These are phyloP conservation scores for Hydractinia echinata DNA, from an alignment of 30 jellyfish, hydroid and myxozoan genomes.

Conservation along the genomic window DNA sequence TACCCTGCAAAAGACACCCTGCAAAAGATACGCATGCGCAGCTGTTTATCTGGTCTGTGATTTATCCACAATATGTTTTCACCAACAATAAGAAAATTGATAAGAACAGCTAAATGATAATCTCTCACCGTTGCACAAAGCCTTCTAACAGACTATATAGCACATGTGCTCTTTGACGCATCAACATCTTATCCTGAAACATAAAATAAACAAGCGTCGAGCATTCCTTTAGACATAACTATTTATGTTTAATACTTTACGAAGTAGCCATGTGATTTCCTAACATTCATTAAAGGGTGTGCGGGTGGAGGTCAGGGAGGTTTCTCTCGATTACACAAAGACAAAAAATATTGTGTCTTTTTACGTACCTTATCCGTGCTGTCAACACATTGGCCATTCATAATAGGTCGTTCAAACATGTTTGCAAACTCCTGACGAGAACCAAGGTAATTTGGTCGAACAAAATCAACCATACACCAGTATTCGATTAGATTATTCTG, in stretches of 20 bases:
- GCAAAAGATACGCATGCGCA: background rate
- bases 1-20: too few species aligned
- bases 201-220: background rate
- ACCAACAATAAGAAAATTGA: background rate
- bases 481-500: constrained; percentile 87
- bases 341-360: background rate
- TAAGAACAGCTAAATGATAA: background rate
- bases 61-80: background rate
- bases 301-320: too few species aligned
- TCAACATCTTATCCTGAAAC: constrained; percentile 71
- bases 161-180: constrained; percentile 94
- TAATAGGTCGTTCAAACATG: constrained; percentile 94
- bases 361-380: constrained; percentile 62
- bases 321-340: background rate
- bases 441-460: constrained; percentile 89
- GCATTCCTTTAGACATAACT: too few species aligned
- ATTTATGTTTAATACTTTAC: too few species aligned
- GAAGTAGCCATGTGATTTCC: background rate
- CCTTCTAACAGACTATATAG: constrained; percentile 56
- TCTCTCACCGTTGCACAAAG: constrained; percentile 42
- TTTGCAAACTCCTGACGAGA: constrained; percentile 82
- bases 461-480: constrained; percentile 99
- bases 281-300: too few species aligned
- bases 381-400: constrained; percentile 94
- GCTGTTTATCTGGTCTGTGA: background rate